Conservation (phyloP, 2,113 vertebrate species). For the Brachionichthys hirsutus region DNA sequence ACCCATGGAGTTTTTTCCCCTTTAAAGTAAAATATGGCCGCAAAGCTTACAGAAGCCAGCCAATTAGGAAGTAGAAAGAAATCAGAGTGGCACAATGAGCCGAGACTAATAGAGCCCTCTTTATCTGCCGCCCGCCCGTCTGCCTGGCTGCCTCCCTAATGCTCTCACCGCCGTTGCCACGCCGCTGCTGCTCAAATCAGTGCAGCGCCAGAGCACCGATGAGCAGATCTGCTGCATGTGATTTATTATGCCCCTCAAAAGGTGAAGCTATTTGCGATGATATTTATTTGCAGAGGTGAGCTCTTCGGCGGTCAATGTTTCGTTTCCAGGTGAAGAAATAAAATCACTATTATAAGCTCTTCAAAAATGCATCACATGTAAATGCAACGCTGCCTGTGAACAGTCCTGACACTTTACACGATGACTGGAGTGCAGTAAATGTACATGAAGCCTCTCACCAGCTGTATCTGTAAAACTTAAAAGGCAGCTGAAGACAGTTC, state of each 20-base stretch:
- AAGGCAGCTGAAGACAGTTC: slow-evolving; percentile 6
- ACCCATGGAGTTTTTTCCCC: slow-evolving; percentile 81
- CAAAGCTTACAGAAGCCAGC: slow-evolving; percentile 80
- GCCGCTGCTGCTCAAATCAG: background rate
- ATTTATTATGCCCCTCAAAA: background rate
- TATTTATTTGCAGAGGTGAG: background rate
- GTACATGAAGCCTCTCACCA: no score
- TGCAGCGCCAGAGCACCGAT: slow-evolving; percentile 1
- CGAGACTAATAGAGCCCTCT: slow-evolving; percentile 87
- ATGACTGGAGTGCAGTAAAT: no score
- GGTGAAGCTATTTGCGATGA: background rate
- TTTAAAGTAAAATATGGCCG: slow-evolving; percentile 88
- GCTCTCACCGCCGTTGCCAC: slow-evolving; percentile 40
- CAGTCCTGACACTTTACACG: no score
- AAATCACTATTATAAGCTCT: no score
- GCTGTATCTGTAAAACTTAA: background rate
- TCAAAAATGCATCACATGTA: no score
- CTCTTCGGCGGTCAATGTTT: background rate
- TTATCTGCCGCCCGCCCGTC: slow-evolving; percentile 76
- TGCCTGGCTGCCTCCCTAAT: slow-evolving; percentile 74
- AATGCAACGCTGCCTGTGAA: no score
- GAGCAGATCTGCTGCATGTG: background rate
- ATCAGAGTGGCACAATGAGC: slow-evolving; percentile 82
- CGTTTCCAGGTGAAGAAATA: background rate
- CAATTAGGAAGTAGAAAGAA: slow-evolving; percentile 78